phyloP scores from a whole-genome alignment of 2,888 invertebrate species.

The Agriopis aurantiaria region DNA sequence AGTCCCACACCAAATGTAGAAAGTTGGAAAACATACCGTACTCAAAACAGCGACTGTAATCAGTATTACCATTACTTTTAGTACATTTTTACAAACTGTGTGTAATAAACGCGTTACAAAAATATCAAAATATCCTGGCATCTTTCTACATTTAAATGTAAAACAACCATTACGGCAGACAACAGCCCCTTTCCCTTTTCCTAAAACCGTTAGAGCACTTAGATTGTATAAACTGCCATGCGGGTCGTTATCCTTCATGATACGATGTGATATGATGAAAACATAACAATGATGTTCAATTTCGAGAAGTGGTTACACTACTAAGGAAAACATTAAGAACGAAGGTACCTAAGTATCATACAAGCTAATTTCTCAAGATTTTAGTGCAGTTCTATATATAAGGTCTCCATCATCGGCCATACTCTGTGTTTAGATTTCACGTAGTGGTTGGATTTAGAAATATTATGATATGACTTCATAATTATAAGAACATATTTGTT shows the following conservation, averaged over 20 bases:
- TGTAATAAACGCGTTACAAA: constrained; percentile 9
- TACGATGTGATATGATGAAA: constrained; percentile 49
- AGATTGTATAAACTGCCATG: constrained; percentile 43
- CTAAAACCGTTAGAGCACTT: constrained; percentile 34
- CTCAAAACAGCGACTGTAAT: background rate
- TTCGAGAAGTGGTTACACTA: constrained; percentile 49
- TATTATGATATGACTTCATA: background rate
- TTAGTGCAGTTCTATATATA: background rate
- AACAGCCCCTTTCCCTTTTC: constrained; percentile 38
- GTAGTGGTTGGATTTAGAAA: background rate
- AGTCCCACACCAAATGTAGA: background rate
- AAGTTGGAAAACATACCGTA: background rate
- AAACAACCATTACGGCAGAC: constrained; percentile 35
- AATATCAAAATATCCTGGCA: constrained; percentile 16
- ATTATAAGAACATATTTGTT: background rate
- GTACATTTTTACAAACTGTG: constrained; percentile 9
- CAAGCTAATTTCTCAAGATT: background rate
- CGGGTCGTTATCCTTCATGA: constrained; percentile 51
- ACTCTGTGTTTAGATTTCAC: background rate
- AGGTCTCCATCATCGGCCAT: background rate
- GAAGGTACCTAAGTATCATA: background rate
- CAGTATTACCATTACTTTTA: background rate
- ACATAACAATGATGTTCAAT: constrained; percentile 50
- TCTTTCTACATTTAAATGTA: constrained; percentile 23
- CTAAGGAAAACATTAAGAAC: constrained; percentile 17